These are phyloP conservation scores for Oeneis ivallda DNA, from an alignment of 2,888 invertebrate species.

Conservation along the genomic window DNA sequence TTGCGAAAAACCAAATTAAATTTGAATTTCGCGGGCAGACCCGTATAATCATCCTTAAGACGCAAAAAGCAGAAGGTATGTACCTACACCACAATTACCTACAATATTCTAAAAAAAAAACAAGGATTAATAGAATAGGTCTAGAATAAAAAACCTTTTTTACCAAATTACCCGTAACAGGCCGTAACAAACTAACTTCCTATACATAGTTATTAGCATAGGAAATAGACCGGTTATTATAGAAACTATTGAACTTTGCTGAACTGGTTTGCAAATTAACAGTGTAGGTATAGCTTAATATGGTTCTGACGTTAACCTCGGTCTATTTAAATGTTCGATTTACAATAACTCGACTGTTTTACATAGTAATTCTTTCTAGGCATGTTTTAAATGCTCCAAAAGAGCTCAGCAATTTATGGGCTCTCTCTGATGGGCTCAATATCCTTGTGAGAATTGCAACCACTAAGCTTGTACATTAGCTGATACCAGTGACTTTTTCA, in stretches of 20 bases:
- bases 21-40: too few relatives aligned
- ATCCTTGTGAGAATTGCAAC: too few relatives aligned
- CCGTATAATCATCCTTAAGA: too few relatives aligned
- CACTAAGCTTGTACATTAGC: too few relatives aligned
- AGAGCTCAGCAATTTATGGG: neutral
- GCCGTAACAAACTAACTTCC: conserved; percentile 28
- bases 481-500: too few relatives aligned
- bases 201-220: conserved; percentile 36
- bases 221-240: conserved; percentile 37
- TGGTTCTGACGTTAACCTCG: conserved; percentile 29
- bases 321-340: conserved; percentile 25
- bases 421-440: too few relatives aligned
- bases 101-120: neutral
- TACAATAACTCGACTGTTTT: conserved; percentile 21
- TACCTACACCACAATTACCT: too few relatives aligned
- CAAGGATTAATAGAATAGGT: too few relatives aligned
- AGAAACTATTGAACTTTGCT: conserved; percentile 37
- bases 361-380: neutral
- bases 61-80: too few relatives aligned
- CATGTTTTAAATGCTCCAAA: neutral
- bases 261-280: conserved; percentile 27
- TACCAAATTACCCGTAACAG: conserved; percentile 21
- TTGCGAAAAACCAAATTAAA: too few relatives aligned
- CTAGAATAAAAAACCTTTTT: conserved; percentile 1
- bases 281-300: conserved; percentile 12